Conservation (phyloP, 1,140 invertebrate species). For the Berghia stephanieae region DNA sequence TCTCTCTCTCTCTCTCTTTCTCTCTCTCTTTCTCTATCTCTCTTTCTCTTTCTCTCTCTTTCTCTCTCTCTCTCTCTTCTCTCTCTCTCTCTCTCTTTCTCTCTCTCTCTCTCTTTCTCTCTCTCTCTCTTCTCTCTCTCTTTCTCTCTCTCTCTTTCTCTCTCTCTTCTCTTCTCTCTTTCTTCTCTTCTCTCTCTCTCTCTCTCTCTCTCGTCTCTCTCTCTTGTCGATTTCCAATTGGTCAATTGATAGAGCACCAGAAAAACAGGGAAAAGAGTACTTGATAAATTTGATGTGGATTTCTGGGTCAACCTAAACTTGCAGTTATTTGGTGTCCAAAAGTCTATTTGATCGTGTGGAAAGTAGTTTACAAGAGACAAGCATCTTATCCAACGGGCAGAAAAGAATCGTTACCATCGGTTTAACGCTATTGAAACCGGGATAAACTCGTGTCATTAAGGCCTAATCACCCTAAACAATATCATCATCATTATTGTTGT, state of each 20-base stretch:
- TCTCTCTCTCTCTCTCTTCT: background rate
- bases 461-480: too few relatives aligned
- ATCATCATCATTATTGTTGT: too few relatives aligned
- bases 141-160: background rate
- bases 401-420: too few relatives aligned
- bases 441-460: too few relatives aligned
- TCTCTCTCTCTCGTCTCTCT: background rate
- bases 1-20: background rate
- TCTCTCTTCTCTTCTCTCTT: background rate
- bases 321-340: background rate
- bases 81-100: background rate
- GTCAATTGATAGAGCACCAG: background rate
- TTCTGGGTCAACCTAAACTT: background rate
- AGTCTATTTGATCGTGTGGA: background rate
- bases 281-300: background rate
- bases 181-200: background rate
- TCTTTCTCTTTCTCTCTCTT: background rate
- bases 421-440: too few relatives aligned
- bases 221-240: background rate
- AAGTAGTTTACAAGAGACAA: background rate
- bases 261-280: background rate
- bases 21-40: background rate
- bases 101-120: background rate
- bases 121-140: background rate
- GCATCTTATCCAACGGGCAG: background rate